Conservation (phyloP, 2,797 vertebrate species). For the Enteromius trimaculatus region DNA sequence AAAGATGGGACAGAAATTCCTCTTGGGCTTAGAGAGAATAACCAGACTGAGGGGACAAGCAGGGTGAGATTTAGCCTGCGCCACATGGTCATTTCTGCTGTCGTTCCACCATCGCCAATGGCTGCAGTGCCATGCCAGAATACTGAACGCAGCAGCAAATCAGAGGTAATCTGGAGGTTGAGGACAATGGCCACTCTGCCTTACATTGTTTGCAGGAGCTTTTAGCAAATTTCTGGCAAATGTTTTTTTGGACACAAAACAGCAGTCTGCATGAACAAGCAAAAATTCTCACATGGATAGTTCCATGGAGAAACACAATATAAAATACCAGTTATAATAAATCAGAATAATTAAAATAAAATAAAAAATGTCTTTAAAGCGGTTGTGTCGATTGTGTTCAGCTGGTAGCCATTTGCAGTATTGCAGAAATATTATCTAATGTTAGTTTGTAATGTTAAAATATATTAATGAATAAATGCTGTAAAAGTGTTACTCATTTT, state of each 20-base stretch:
- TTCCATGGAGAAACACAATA: not conserved
- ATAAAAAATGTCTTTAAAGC: not conserved
- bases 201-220: conserved; percentile 4
- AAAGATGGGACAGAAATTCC: not conserved
- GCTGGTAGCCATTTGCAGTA: not conserved
- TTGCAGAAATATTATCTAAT: not conserved
- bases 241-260: not conserved
- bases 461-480: not conserved
- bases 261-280: not conserved
- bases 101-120: conserved; percentile 22
- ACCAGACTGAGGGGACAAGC: conserved; percentile 3
- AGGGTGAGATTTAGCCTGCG: conserved; percentile 16
- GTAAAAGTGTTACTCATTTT: not conserved
- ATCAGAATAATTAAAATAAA: not conserved
- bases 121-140: conserved; percentile 2
- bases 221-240: not conserved
- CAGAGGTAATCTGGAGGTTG: conserved; percentile 28
- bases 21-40: not conserved
- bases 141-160: conserved; percentile 5
- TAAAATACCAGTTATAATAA: not conserved
- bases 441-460: not conserved
- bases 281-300: not conserved
- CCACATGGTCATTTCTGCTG: conserved; percentile 23
- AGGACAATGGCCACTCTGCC: conserved; percentile 8
- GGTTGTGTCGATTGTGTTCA: not conserved